Evolutionary conservation across 2,888 invertebrate species (phyloP).

Genomic region (Lithophane socia): DNA sequence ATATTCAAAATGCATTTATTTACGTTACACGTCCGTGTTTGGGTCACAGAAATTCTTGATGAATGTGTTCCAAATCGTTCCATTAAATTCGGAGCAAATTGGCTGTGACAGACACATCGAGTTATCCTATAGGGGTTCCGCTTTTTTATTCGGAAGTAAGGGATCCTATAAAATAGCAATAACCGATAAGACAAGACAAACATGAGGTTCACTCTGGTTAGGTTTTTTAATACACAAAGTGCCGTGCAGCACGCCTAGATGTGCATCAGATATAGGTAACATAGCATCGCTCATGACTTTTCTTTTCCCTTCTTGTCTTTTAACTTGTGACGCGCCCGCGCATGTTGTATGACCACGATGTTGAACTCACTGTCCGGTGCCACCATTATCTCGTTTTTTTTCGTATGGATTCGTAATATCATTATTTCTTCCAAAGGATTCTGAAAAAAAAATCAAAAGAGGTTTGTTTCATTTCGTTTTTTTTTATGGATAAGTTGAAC

Average conservation of each 20-base stretch:
- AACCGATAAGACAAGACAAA: background rate
- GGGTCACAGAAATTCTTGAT: too few relatives aligned
- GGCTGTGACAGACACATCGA: too few relatives aligned
- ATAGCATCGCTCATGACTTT: slow-evolving; percentile 5
- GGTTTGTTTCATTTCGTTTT: too few relatives aligned
- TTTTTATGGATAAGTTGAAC: background rate
- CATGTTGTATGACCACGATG: slow-evolving; percentile 81
- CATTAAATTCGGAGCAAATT: too few relatives aligned
- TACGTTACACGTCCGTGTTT: too few relatives aligned
- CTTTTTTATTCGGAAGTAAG: too few relatives aligned
- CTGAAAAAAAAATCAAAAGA: slow-evolving; percentile 62
- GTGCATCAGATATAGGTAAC: background rate
- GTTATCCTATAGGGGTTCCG: too few relatives aligned
- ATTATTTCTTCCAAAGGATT: slow-evolving; percentile 81
- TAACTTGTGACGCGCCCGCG: slow-evolving; percentile 58
- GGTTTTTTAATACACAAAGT: background rate
- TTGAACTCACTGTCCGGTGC: slow-evolving; percentile 81
- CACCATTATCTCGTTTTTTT: slow-evolving; percentile 81
- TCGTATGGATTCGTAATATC: slow-evolving; percentile 79
- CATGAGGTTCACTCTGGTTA: background rate
- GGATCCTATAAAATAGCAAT: background rate
- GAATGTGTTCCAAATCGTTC: too few relatives aligned
- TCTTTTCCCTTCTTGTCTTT: slow-evolving; percentile 62
- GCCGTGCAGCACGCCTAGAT: background rate
- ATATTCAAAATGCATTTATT: too few relatives aligned